Percentiles rank a stretch among this genome's conserved stretches.
These are phyloP conservation scores for Sarcophaga variegata DNA, from an alignment of 2,888 invertebrate species.

Conservation along the genomic window DNA sequence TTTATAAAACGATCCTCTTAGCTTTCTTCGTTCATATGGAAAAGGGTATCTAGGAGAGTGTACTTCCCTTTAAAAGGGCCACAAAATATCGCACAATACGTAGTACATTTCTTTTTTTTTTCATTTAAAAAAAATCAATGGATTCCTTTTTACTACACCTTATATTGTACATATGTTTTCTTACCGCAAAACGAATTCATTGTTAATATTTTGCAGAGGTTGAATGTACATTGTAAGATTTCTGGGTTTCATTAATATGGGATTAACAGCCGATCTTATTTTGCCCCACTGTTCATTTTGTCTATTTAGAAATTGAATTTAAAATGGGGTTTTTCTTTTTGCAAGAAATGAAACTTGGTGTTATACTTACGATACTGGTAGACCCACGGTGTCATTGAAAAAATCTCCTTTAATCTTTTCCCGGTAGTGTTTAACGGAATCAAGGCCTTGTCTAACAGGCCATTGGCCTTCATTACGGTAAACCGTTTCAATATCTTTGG, in stretches of 20 bases:
- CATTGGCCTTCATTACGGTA: slow-evolving; percentile 82
- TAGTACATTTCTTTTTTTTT: too few species aligned
- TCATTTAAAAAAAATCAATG: too few species aligned
- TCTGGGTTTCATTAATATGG: slow-evolving; percentile 85
- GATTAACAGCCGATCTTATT: slow-evolving; percentile 86
- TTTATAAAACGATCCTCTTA: too few species aligned
- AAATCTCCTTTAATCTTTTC: slow-evolving; percentile 52
- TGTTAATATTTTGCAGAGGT: slow-evolving; percentile 82
- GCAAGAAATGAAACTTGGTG: too few species aligned
- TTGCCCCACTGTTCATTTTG: slow-evolving; percentile 86
- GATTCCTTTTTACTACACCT: neutral
- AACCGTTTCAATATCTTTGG: slow-evolving; percentile 82
- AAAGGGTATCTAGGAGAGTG: too few species aligned
- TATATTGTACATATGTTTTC: neutral
- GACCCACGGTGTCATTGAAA: slow-evolving; percentile 65
- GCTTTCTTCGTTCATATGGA: too few species aligned
- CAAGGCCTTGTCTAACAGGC: slow-evolving; percentile 79
- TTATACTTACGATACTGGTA: slow-evolving; percentile 70
- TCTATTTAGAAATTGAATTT: slow-evolving; percentile 73
- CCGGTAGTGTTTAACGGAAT: slow-evolving; percentile 78
- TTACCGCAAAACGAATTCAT: slow-evolving; percentile 72
- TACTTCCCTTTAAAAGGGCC: too few species aligned
- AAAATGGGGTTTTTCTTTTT: neutral
- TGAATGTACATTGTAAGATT: slow-evolving; percentile 81
- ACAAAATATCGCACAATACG: too few species aligned